Evolutionary conservation across 2,113 vertebrate species (phyloP).

Genomic region (human (Homo sapiens)): GRCh38 chr4:112012501-112013000

Average conservation of each 20-base stretch:
- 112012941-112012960: neutral
- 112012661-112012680: neutral
- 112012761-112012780: neutral
- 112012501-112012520: neutral
- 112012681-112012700: neutral
- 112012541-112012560: neutral
- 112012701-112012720: neutral
- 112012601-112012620: neutral
- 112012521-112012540: neutral
- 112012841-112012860: neutral
- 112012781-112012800: neutral
- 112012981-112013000: neutral
- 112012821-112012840: neutral
- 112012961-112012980: neutral
- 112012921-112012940: neutral
- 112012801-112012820: neutral
- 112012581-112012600: neutral
- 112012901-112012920: neutral
- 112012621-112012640: neutral
- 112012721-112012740: neutral
- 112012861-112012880: neutral
- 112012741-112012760: neutral
- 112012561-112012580: neutral
- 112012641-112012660: neutral
- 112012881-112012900: neutral